Conservation (phyloP, 1,140 invertebrate species). For the Nasonia giraulti region DNA sequence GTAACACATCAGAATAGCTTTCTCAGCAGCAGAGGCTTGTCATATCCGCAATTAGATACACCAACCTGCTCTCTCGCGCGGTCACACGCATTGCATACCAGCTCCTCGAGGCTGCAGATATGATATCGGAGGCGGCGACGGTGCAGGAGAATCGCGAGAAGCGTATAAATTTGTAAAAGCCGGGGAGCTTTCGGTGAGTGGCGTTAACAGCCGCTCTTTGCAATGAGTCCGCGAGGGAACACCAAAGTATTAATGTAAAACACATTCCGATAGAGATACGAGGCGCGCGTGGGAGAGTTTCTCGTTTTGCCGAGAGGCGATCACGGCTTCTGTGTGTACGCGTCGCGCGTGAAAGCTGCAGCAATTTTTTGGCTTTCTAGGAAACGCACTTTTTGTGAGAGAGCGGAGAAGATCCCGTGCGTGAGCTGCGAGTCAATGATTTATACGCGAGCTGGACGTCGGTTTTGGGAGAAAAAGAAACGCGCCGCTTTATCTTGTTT, state of each 20-base stretch:
- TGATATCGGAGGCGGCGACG: slow-evolving; percentile 64
- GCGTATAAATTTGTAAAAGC: slow-evolving; percentile 73
- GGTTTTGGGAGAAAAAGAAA: neutral
- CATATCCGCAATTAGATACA: slow-evolving; percentile 36
- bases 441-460: no score
- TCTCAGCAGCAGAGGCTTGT: neutral
- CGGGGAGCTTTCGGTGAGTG: slow-evolving; percentile 65
- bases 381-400: neutral
- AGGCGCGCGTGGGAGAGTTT: slow-evolving; percentile 38
- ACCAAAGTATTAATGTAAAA: slow-evolving; percentile 74
- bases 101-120: slow-evolving; percentile 58
- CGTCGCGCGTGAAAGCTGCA: neutral
- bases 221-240: slow-evolving; percentile 69
- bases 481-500: slow-evolving; percentile 2
- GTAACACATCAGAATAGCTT: neutral
- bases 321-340: neutral
- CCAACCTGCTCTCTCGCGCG: neutral
- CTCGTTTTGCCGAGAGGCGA: neutral
- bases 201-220: slow-evolving; percentile 67
- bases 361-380: neutral
- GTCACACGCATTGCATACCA: slow-evolving; percentile 24
- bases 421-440: no score
- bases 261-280: slow-evolving; percentile 74
- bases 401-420: neutral
- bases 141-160: slow-evolving; percentile 55